Evolutionary conservation across 2,888 invertebrate species (phyloP).

Genomic region (Oscheius myriophilus): DNA sequence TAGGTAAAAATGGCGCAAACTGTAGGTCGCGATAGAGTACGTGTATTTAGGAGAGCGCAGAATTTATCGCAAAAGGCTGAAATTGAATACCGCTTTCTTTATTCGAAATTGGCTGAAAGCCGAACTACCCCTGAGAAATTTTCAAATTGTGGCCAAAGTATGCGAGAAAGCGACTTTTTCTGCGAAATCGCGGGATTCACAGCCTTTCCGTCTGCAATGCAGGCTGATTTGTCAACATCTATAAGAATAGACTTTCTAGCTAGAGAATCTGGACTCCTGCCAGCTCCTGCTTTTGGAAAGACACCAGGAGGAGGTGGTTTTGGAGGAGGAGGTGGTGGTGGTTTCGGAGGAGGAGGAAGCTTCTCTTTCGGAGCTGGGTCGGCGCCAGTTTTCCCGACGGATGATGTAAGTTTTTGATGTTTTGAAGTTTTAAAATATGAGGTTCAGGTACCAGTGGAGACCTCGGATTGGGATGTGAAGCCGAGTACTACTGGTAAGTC

Average conservation of each 20-base stretch:
- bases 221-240: background rate
- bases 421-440: background rate
- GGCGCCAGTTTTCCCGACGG: slow-evolving; percentile 7
- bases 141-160: no score
- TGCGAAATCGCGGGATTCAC: no score
- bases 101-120: no score
- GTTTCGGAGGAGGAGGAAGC: slow-evolving; percentile 7
- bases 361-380: slow-evolving; percentile 9
- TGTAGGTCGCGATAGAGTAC: no score
- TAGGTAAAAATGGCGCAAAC: no score
- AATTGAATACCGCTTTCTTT: no score
- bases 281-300: slow-evolving; percentile 6
- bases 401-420: slow-evolving; percentile 10
- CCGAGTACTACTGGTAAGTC: background rate
- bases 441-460: slow-evolving; percentile 4
- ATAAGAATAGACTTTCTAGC: background rate
- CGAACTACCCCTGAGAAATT: no score
- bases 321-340: background rate
- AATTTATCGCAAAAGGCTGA: no score
- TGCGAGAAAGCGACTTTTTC: no score
- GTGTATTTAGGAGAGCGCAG: no score
- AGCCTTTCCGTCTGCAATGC: no score
- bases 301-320: no score
- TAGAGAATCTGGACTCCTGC: slow-evolving; percentile 14
- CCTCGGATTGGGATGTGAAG: slow-evolving; percentile 10